Base-by-base conservation (phyloP, 2,113 vertebrate species). In the Strix aluco region DNA sequence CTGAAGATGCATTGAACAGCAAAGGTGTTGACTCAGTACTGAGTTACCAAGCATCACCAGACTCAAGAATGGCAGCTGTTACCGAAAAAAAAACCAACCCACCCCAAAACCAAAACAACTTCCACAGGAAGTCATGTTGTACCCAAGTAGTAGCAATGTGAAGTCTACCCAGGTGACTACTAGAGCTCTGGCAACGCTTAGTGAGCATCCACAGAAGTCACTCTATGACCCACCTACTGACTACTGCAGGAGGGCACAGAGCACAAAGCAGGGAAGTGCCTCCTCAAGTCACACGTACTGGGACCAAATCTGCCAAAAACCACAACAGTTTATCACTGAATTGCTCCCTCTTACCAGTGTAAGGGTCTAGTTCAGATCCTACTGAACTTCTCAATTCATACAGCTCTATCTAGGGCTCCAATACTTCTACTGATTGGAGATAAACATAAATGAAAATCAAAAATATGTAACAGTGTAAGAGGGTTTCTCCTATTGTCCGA, bases 281-380 rank as follows among this genome's bases (percentile, higher is more conserved):
- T 69, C 81, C 59, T 29, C 40, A 44, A 1, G 1, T 29, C n/a
- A 32, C 49, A 52, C 1, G 0, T 27, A 25, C 13, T 9, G 38
- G 29, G 49, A 58, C 29, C 61, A 46, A 44, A 26, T 12, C 59
- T 55, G n/a, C 67, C 22, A 25, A 62, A 80, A 67, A 1, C 5
- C 36, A 29, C 61, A n/a, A 5, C 3, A 21, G 32, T 26, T 19
- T 27, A 30, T 44, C 22, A 57, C 1, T 3, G 74, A 75, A 69
- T 13, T 30, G n/a, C 40, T 74, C 47, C n/a, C 32, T 67, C 61
- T 61, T 49, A 29, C 7, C 40, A 62, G 54, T 13, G 3, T 25
- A 44, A 67, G 22, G 54, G 40, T 49, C 30, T 22, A 62, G n/a
- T 61, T 36, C 2, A 16, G 81, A 51, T 44, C n/a, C 54, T 67